Base-by-base conservation (phyloP, 2,888 invertebrate species). In the Arrhopalites spinosus region DNA sequence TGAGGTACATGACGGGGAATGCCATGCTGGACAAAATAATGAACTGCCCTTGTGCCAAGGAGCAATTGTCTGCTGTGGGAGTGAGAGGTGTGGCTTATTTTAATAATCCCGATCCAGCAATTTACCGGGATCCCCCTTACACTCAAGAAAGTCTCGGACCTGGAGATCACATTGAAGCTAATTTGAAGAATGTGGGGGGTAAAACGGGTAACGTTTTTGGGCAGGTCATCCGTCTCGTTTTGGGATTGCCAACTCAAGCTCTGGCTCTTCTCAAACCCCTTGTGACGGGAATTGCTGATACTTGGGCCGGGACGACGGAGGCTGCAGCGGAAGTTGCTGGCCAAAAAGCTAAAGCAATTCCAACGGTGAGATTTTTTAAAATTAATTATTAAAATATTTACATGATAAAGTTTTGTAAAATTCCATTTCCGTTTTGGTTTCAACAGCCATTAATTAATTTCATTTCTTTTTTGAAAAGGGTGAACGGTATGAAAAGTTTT, bases 191-290 rank as follows among this genome's bases (percentile, higher is more conserved):
- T 70, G 83, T 82, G 5, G 83, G 83, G 73, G 83, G 83, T 61
- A 82, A 81, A 1, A 83, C 83, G 25, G 83, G 83, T 76, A 83
- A 83, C 73, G 83, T 83, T 5, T 82, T 83, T 71, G 83, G 83
- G 53, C 83, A 83, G 74, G 56, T 83, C 13, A 82, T 82, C 53
- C 77, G 83, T 27, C 78, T 83, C 50, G 78, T 83, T 30, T 66
- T 83, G 1, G 81, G 83, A 56, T 75, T 83, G 17, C 83, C 83
- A 23, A 82, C 80, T 70, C 78, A 82, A 76, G 81, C 81, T 8
- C 56, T 83, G 63, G 80, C 80, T 1, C 74, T 83, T 8, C 72
- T 83, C 29, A 83, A 83, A 61, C 83, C 83, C n/a, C 74, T 83
- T 68, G 80, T 83, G 63, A 80, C 80, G 13, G 83, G 83, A 45